A percentile compares a stretch with the other conserved stretches of the same genome.
These are phyloP conservation scores for Sus scrofa DNA, from an alignment of 2,113 vertebrate species.

Conservation along the genomic window T2T-Sscrofa CM000823.6:21938001-21938500, in stretches of 20 bases:
- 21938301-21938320: not conserved
- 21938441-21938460: conserved; percentile 89
- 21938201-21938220: conserved; percentile 90
- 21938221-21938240: conserved; percentile 91
- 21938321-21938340: not conserved
- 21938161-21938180: conserved; percentile 87
- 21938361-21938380: conserved; percentile 90
- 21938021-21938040: not conserved
- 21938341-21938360: not conserved
- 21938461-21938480: conserved; percentile 91
- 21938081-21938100: conserved; percentile 82
- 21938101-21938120: conserved; percentile 89
- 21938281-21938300: accelerated
- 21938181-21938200: conserved; percentile 88
- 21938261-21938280: accelerated
- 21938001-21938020: accelerated
- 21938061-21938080: not conserved
- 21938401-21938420: conserved; percentile 93
- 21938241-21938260: conserved; percentile 91
- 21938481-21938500: conserved; percentile 92
- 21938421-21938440: conserved; percentile 91
- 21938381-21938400: conserved; percentile 87
- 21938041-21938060: not conserved
- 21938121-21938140: conserved; percentile 80
- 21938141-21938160: conserved; percentile 76